Evolutionary conservation across 2,113 vertebrate species (phyloP).

Genomic region (Platysteira castanea): DNA sequence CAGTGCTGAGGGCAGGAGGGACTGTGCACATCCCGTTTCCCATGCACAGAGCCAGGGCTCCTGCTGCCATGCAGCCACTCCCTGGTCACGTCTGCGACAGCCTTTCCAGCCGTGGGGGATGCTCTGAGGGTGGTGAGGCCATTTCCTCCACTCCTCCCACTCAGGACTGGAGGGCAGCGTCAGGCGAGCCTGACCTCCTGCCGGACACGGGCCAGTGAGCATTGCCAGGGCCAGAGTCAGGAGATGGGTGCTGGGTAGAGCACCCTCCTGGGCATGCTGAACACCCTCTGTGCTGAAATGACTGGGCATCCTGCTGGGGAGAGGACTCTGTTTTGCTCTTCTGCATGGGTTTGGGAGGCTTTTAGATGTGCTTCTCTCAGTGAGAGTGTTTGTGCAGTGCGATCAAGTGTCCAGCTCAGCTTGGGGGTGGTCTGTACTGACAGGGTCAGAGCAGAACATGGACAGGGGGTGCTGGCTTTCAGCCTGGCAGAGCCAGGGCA

Average conservation of each 20-base stretch:
- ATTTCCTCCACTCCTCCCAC: not conserved
- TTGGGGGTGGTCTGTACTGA: not conserved
- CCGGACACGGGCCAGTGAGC: not conserved
- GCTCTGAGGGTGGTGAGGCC: not conserved
- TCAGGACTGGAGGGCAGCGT: not conserved
- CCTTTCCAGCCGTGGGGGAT: not conserved
- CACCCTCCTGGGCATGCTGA: not conserved
- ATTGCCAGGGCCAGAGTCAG: accelerated
- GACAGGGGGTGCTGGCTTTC: not conserved
- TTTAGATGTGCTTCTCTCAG: not conserved
- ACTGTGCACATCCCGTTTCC: not conserved
- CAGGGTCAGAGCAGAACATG: not conserved
- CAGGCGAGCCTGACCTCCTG: not conserved
- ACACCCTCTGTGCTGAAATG: not conserved
- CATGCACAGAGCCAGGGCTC: not conserved
- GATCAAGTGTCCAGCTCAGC: not conserved
- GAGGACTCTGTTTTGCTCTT: not conserved
- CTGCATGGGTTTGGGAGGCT: not conserved
- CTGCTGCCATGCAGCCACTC: not conserved
- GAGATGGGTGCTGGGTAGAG: not conserved
- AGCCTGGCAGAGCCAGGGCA: not conserved
- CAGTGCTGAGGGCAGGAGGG: not conserved
- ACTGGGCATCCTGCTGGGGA: not conserved
- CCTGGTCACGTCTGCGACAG: not conserved
- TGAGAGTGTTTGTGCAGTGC: not conserved